A percentile compares a stretch with the other conserved stretches of the same genome.
These are phyloP conservation scores for Amphipyra tragopoginis DNA, from an alignment of 2,888 invertebrate species.

Conservation along the genomic window DNA sequence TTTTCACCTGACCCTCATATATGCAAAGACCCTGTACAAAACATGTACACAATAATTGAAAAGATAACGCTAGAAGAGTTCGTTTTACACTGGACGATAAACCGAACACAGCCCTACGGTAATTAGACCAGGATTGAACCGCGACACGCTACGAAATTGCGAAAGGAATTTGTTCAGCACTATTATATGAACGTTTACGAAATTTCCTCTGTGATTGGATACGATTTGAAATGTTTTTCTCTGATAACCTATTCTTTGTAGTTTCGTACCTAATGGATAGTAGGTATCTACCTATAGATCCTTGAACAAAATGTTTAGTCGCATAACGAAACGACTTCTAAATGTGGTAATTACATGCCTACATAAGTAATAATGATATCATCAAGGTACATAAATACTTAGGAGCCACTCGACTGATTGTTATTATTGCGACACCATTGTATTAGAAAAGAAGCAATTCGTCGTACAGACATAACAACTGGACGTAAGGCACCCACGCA, in stretches of 20 bases:
- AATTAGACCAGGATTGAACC: conserved; percentile 58
- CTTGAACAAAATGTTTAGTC: conserved; percentile 39
- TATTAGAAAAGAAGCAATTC: conserved; percentile 59
- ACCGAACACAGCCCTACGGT: conserved; percentile 41
- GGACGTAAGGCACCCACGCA: conserved; percentile 62
- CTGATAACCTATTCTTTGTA: conserved; percentile 20
- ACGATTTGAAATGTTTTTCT: conserved; percentile 18
- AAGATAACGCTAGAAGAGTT: conserved; percentile 45
- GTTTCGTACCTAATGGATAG: conserved; percentile 11
- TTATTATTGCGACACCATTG: conserved; percentile 52
- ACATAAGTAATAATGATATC: conserved; percentile 27
- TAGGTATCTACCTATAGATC: conserved; percentile 21
- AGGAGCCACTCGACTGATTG: conserved; percentile 45
- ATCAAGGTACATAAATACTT: conserved; percentile 29
- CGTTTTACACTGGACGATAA: conserved; percentile 44
- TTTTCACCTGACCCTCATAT: conserved; percentile 50
- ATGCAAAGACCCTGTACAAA: conserved; percentile 20
- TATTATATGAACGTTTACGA: conserved; percentile 47
- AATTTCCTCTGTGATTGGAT: conserved; percentile 39
- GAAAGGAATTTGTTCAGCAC: conserved; percentile 51
- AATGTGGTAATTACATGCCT: conserved; percentile 3
- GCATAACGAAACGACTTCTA: conserved; percentile 36
- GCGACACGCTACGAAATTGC: conserved; percentile 50
- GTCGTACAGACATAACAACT: conserved; percentile 32
- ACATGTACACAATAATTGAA: conserved; percentile 40